phyloP scores from a whole-genome alignment of 2,888 invertebrate genomes.

The Tipula unca region DNA sequence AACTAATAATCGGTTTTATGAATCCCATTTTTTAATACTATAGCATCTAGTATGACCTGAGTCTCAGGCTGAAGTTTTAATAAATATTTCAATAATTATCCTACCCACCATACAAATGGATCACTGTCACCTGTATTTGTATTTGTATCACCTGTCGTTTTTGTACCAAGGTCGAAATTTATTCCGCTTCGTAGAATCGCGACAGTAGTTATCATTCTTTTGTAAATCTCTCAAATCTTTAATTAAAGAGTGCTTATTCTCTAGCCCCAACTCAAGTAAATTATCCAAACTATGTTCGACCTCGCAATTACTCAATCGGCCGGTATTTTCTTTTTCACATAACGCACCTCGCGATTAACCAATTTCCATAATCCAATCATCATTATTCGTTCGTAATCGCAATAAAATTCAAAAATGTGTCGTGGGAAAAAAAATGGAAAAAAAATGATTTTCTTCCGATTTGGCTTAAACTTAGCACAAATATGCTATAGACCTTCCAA shows the following conservation, averaged over 20 bases:
- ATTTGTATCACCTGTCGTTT: conserved; percentile 74
- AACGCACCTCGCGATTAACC: conserved; percentile 61
- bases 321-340: conserved; percentile 49
- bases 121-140: conserved; percentile 94
- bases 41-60: conserved; percentile 61
- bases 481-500: no score
- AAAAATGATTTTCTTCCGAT: no score
- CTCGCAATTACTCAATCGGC: conserved; percentile 45
- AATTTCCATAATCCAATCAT: conserved; percentile 86
- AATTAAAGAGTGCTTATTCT: conserved; percentile 68
- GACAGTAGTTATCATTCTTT: conserved; percentile 75
- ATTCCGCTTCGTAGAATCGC: conserved; percentile 70
- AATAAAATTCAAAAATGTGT: no score
- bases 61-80: conserved; percentile 71
- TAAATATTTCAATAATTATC: conserved; percentile 89
- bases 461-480: no score
- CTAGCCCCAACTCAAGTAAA: conserved; percentile 59
- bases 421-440: no score
- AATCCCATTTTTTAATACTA: conserved; percentile 71
- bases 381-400: conserved; percentile 64
- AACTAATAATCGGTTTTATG: conserved; percentile 83
- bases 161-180: conserved; percentile 77
- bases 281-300: conserved; percentile 53
- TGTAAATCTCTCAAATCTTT: conserved; percentile 61
- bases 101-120: conserved; percentile 97